Base-by-base conservation (phyloP, 2,113 vertebrate genomes). In the Lagopus muta region DNA sequence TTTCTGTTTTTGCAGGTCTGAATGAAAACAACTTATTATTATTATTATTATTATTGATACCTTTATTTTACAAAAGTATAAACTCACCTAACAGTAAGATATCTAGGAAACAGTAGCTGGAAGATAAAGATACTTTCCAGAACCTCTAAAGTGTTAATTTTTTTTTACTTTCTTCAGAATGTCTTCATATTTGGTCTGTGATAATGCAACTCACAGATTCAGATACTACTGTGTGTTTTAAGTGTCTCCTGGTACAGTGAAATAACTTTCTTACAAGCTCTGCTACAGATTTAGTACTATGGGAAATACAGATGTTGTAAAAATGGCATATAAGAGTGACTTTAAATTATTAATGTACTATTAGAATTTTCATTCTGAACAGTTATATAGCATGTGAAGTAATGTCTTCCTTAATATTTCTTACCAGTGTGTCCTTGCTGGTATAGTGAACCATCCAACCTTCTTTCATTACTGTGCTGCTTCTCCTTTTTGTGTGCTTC, bases 361-460 rank as follows among this genome's bases (percentile, higher is more conserved):
- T 8, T n/a, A 66, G 43, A 40, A 75, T 75, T 88, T 86, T 10
- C 17, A 64, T 61, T 88, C 64, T 45, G 9, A 52, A 25, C 28
- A 60, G 17, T 36, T 55, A 81, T 8, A 42, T 3, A 74, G 11
- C 25, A 73, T 3, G 28, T 16, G 61, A 8, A 50, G 22, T 32
- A 40, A 71, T 11, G 22, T 19, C 1, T 67, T 77, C 11, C 11
- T 14, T 36, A 19, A 60, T 32, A 55, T 67, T 30, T 81, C 98
- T 98, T 96, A 99, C 99, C 98, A 99, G 97, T 1, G 98, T 97
- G 90, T 99, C 99, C 95, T 99, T 99, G 98, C 98, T 99, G 93
- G 99, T 99, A 96, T 98, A 99, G 95, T 99, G 99, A 92, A 99
- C 99, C 98, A 99, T 98, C 99, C 99, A 99, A 10, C 99, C 99